These are phyloP conservation scores for Athene noctua DNA, from an alignment of 2,113 vertebrate genomes.

Conservation along the genomic window DNA sequence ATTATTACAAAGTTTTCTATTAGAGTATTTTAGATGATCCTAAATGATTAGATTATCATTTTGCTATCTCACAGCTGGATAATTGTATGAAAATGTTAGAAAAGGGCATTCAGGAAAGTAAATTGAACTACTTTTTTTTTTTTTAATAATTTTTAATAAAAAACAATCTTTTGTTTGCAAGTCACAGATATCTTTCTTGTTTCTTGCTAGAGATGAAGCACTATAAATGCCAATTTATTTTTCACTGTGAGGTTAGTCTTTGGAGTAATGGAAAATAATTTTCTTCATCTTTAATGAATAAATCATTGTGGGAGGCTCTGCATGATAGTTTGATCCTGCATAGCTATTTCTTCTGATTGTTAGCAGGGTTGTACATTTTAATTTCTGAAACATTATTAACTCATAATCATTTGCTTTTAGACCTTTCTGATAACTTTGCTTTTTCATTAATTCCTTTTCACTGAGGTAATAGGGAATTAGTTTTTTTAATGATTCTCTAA, in stretches of 20 bases:
- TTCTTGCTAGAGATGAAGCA: background rate
- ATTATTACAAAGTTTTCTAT: background rate
- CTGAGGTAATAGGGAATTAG: slow-evolving; percentile 13
- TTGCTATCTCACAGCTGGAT: background rate
- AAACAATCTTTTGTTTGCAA: slow-evolving; percentile 11
- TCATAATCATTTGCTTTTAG: slow-evolving; percentile 52
- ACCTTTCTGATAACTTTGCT: slow-evolving; percentile 49
- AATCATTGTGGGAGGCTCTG: slow-evolving; percentile 17
- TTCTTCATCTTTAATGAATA: slow-evolving; percentile 48
- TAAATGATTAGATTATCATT: background rate
- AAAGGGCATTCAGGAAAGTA: background rate
- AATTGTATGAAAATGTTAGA: background rate
- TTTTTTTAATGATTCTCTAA: slow-evolving; percentile 52
- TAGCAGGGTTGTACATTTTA: slow-evolving; percentile 23
- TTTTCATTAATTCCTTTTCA: slow-evolving; percentile 54
- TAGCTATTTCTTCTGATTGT: slow-evolving; percentile 32
- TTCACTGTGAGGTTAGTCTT: slow-evolving; percentile 35
- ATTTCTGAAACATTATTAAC: slow-evolving; percentile 52
- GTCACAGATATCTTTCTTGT: background rate
- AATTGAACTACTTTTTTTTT: background rate
- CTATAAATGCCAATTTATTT: slow-evolving; percentile 54
- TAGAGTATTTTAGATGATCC: background rate
- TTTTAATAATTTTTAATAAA: background rate
- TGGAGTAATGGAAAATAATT: slow-evolving; percentile 38
- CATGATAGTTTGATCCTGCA: slow-evolving; percentile 21